These are phyloP conservation scores for Tychaedon coryphoeus DNA, from an alignment of 2,113 vertebrate genomes.

Conservation along the genomic window DNA sequence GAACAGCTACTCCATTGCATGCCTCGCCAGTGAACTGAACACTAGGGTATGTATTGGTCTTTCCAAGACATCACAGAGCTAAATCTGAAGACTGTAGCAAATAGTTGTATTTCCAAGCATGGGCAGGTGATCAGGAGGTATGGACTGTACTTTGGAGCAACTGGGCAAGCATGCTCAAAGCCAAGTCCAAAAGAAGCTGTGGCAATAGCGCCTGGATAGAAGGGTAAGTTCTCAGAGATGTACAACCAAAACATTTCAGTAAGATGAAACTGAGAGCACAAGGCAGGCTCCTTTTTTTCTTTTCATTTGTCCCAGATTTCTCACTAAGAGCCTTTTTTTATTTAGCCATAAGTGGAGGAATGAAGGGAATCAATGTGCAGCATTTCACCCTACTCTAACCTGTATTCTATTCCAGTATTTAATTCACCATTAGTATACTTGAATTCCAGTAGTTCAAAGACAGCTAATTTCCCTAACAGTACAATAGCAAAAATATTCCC, in stretches of 20 bases:
- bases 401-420: background rate
- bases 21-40: background rate
- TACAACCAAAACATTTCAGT: background rate
- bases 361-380: background rate
- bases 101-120: background rate
- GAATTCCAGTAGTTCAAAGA: background rate
- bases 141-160: background rate
- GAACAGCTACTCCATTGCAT: background rate
- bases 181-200: background rate
- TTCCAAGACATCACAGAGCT: background rate
- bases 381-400: background rate
- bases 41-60: background rate
- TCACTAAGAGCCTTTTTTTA: background rate
- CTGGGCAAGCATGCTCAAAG: background rate
- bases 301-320: background rate
- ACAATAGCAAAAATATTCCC: background rate
- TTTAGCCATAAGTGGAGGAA: background rate
- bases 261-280: background rate
- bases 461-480: background rate
- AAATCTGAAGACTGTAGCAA: background rate
- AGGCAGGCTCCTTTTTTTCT: background rate
- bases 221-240: background rate
- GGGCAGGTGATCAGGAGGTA: background rate
- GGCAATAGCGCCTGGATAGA: background rate
- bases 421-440: background rate